Evolutionary conservation across 2,797 vertebrate species (phyloP).

Genomic region (Chloroceryle amazona): DNA sequence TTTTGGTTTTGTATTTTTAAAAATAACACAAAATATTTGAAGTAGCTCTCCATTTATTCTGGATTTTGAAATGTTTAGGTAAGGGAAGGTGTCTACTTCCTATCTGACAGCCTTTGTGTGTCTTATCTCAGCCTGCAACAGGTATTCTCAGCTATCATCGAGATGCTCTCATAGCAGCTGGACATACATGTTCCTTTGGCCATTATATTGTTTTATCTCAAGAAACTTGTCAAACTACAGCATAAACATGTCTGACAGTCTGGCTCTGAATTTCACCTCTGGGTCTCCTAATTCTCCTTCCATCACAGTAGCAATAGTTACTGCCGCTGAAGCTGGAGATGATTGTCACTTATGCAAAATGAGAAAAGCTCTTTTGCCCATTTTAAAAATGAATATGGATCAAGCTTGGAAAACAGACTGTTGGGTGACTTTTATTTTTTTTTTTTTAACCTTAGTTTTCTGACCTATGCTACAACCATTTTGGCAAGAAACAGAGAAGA

Average conservation of each 20-base stretch:
- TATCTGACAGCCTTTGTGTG: neutral
- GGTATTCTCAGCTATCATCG: constrained; percentile 9
- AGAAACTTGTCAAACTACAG: neutral
- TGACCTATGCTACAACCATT: neutral
- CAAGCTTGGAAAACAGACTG: neutral
- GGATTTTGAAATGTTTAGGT: no score
- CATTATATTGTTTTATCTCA: neutral
- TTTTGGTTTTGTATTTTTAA: neutral
- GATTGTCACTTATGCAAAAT: neutral
- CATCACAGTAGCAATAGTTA: neutral
- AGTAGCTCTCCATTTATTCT: neutral
- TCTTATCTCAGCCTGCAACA: neutral
- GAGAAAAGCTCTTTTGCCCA: neutral
- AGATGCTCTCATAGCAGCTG: neutral
- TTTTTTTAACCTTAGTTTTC: neutral
- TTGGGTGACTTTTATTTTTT: neutral
- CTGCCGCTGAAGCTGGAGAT: neutral
- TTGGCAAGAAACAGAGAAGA: neutral
- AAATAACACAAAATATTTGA: constrained; percentile 1
- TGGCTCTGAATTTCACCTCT: neutral
- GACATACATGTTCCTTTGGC: neutral
- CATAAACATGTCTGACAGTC: neutral
- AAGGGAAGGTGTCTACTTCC: neutral
- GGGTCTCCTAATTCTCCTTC: neutral
- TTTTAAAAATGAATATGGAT: neutral